These are phyloP conservation scores for Heliconius sara DNA, from an alignment of 2,888 invertebrate species.

Conservation along the genomic window DNA sequence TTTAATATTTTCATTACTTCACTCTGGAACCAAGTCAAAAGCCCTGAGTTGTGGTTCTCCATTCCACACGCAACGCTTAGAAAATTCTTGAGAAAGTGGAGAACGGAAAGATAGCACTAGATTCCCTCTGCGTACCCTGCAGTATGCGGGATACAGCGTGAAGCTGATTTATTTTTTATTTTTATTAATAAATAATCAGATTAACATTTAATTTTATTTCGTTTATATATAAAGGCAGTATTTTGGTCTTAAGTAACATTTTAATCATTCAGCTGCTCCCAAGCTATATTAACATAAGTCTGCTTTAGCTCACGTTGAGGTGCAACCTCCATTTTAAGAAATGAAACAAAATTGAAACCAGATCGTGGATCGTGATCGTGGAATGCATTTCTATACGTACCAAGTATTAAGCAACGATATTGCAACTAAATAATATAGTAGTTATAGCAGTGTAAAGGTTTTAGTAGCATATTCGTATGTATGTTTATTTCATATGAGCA, in stretches of 20 bases:
- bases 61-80: too few relatives aligned
- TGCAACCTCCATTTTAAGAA: slow-evolving; percentile 29
- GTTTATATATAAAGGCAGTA: neutral
- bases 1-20: too few relatives aligned
- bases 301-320: slow-evolving; percentile 15
- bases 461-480: neutral
- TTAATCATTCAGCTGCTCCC: slow-evolving; percentile 11
- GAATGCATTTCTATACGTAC: slow-evolving; percentile 9
- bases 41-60: too few relatives aligned
- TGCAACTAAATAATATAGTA: neutral
- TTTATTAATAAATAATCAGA: neutral
- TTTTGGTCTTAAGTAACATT: neutral
- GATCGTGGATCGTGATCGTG: neutral
- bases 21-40: too few relatives aligned
- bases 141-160: too few relatives aligned
- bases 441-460: neutral
- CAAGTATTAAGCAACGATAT: neutral
- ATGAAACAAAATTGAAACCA: slow-evolving; percentile 24
- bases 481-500: too few relatives aligned
- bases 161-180: neutral
- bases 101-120: too few relatives aligned
- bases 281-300: slow-evolving; percentile 16
- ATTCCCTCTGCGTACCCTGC: too few relatives aligned
- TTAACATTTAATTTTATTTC: neutral
- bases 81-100: too few relatives aligned